phyloP scores from a whole-genome alignment of 2,888 invertebrate species.

The Cartodere bifasciata region DNA sequence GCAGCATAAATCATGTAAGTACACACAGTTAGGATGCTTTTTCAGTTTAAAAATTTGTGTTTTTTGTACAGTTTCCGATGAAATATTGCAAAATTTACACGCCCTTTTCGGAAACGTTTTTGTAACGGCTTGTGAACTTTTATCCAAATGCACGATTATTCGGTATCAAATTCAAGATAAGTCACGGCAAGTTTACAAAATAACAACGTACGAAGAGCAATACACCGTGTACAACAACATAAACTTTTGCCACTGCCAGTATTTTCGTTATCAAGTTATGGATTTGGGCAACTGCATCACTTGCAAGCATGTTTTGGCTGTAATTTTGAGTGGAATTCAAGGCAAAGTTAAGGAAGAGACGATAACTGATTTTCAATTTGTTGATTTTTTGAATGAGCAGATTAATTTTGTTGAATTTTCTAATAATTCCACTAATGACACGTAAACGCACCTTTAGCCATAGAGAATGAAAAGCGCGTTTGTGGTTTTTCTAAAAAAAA shows the following conservation, averaged over 20 bases:
- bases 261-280: conserved; percentile 46
- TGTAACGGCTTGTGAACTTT: conserved; percentile 46
- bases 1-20: too few species aligned
- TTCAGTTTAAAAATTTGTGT: too few species aligned
- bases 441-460: too few species aligned
- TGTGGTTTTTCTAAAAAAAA: too few species aligned
- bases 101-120: conserved; percentile 46
- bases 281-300: conserved; percentile 38
- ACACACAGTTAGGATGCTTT: too few species aligned
- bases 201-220: conserved; percentile 42
- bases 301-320: conserved; percentile 57
- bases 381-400: conserved; percentile 26
- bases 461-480: too few species aligned
- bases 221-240: conserved; percentile 49
- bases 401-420: conserved; percentile 17
- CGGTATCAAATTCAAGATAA: conserved; percentile 37
- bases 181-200: conserved; percentile 41
- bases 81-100: conserved; percentile 42
- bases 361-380: conserved; percentile 40
- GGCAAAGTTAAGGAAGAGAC: conserved; percentile 33
- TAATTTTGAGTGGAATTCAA: conserved; percentile 41
- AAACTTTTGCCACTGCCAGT: conserved; percentile 56
- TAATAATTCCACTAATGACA: too few species aligned
- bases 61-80: conserved; percentile 51
- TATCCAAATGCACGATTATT: conserved; percentile 44